Evolutionary conservation across 2,797 vertebrate genomes (phyloP), one percentile per base, ranked within the genome.

Genomic region (Xerus rutilus): DNA sequence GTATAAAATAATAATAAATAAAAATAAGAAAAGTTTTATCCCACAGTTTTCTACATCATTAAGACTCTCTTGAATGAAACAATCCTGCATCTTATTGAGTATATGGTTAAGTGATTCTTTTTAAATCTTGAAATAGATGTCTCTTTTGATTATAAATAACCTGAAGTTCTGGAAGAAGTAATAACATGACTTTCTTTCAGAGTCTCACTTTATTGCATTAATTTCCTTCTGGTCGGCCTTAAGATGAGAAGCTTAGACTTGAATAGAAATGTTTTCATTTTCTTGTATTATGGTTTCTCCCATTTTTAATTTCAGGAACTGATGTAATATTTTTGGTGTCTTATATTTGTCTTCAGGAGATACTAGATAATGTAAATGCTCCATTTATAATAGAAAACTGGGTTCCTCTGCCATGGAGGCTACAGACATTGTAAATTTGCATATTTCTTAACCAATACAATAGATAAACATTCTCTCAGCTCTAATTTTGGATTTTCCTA

Each of bases 271-370:
- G 4, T 39, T 92, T 94, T 76, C 59, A 67, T 92, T 72, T 74
- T 92, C 25, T 81, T 32, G 10, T 35, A 30, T 86, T 93, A 17
- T 54, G 15, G 15, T 70, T 96, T 84, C 20, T 69, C 18, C 57
- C 95, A 82, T 67, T 39, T 92, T 93, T 67, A 73, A 45, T 85
- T 92, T 96, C 39, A 94, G 25, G 23, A 70, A 49, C 14, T 67
- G 59, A 39, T 86, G 8, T 47, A 74, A 59, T 17, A 0, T 57
- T 89, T 74, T 54, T 39, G 77, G 4, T 64, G 49, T 23, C 47
- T 65, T 67, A 20, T 7, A 79, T 64, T 89, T 67, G 32, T 86
- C n/a, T 49, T 5, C 17, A 83, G 18, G 18, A 70, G 17, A 91
- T 72, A n/a, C 23, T 39, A 74, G 54, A 77, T 57, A 54, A 49